Conservation (phyloP, 2,797 vertebrate species). For the Halcyon chelicuti region DNA sequence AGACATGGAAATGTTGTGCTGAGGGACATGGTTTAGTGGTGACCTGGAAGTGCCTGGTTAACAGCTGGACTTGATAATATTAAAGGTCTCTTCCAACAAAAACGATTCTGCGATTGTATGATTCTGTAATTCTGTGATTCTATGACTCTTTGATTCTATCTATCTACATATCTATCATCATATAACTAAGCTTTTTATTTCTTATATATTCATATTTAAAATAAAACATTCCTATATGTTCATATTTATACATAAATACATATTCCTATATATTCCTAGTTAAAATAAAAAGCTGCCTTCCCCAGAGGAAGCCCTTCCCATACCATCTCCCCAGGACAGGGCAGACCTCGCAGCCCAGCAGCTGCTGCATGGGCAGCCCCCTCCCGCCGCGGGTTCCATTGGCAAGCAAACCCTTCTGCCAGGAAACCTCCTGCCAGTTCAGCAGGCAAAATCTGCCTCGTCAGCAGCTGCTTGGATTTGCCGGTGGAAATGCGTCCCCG, state of each 20-base stretch:
- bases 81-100: background rate
- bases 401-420: background rate
- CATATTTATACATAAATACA: background rate
- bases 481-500: background rate
- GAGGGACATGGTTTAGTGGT: background rate
- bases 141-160: background rate
- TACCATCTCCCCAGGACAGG: background rate
- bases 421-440: background rate
- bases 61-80: background rate
- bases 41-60: background rate
- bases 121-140: too few species aligned
- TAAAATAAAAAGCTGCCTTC: background rate
- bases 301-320: accelerated
- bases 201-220: background rate
- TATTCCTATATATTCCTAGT: background rate
- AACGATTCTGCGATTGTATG: background rate
- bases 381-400: accelerated
- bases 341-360: background rate
- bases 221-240: background rate
- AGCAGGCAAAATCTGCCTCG: background rate
- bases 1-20: background rate
- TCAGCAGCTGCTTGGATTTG: background rate
- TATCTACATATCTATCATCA: background rate
- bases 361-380: background rate
- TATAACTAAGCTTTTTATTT: background rate